phyloP scores from a whole-genome alignment of 1,140 invertebrate species.

The Luehdorfia chinensis region DNA sequence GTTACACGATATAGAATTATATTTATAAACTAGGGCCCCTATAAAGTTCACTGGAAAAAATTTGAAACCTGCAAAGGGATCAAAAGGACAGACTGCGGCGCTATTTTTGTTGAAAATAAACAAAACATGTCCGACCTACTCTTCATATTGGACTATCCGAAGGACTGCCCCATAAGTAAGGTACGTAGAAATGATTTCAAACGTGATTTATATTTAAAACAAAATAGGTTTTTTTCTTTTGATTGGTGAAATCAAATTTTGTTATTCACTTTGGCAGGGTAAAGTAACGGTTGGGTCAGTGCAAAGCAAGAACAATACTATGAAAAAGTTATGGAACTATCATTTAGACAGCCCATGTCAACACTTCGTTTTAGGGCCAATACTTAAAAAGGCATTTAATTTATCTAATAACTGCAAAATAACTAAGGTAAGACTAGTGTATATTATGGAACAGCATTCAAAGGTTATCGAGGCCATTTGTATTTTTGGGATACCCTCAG shows the following conservation, averaged over 20 bases:
- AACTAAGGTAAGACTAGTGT: slow-evolving; percentile 52
- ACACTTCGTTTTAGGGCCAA: slow-evolving; percentile 57
- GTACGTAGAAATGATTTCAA: slow-evolving; percentile 34
- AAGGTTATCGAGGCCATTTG: no score
- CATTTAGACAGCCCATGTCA: slow-evolving; percentile 50
- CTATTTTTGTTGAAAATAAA: slow-evolving; percentile 32
- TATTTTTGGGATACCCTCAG: no score
- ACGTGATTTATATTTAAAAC: not conserved
- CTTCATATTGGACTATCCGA: slow-evolving; percentile 40
- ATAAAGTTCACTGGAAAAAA: slow-evolving; percentile 34
- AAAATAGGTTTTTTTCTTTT: not conserved
- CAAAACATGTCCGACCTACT: slow-evolving; percentile 45
- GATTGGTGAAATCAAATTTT: not conserved
- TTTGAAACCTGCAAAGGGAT: slow-evolving; percentile 55
- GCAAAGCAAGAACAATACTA: slow-evolving; percentile 32
- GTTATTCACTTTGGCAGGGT: slow-evolving; percentile 31
- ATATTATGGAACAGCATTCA: no score
- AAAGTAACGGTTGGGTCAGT: slow-evolving; percentile 41
- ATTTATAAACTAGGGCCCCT: slow-evolving; percentile 42
- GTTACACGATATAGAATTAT: not conserved
- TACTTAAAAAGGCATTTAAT: slow-evolving; percentile 47
- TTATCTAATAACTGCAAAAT: slow-evolving; percentile 49
- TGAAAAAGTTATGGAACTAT: slow-evolving; percentile 53
- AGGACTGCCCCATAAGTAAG: slow-evolving; percentile 44
- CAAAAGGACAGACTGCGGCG: slow-evolving; percentile 43